Conservation (phyloP, 64 coral and sea anemone genomes). For the Dendrophyllia cribrosa region DNA sequence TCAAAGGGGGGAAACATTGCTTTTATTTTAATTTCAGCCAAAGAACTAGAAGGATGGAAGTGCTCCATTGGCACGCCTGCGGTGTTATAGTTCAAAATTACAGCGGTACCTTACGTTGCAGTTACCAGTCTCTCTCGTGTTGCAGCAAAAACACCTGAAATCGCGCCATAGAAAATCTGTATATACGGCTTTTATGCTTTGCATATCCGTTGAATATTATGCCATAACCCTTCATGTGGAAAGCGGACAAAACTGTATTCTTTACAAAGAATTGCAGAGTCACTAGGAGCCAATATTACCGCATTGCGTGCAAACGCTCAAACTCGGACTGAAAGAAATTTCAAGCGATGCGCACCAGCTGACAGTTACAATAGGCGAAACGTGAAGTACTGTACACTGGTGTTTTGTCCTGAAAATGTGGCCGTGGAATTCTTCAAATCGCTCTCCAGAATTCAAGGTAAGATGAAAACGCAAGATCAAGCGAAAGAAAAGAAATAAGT, state of each 20-base stretch:
- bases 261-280: neutral
- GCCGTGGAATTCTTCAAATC: constrained; percentile 17
- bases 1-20: too few relatives aligned
- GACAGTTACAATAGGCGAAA: too few relatives aligned
- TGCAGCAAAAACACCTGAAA: neutral
- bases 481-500: neutral
- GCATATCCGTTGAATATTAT: neutral
- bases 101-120: neutral
- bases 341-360: neutral
- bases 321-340: neutral
- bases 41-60: too few relatives aligned
- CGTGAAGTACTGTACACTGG: neutral
- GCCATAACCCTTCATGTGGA: neutral
- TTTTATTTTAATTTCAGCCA: too few relatives aligned
- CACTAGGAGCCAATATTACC: neutral
- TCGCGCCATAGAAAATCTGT: too few relatives aligned
- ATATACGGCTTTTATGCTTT: too few relatives aligned
- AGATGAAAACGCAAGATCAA: neutral
- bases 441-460: constrained; percentile 11
- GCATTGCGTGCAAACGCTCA: neutral
- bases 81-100: neutral
- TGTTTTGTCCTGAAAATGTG: constrained; percentile 5
- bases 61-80: neutral
- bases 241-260: neutral
- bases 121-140: neutral